Evolutionary conservation across 2,888 invertebrate genomes (phyloP).

Genomic region (Cryptocephalus moraei): DNA sequence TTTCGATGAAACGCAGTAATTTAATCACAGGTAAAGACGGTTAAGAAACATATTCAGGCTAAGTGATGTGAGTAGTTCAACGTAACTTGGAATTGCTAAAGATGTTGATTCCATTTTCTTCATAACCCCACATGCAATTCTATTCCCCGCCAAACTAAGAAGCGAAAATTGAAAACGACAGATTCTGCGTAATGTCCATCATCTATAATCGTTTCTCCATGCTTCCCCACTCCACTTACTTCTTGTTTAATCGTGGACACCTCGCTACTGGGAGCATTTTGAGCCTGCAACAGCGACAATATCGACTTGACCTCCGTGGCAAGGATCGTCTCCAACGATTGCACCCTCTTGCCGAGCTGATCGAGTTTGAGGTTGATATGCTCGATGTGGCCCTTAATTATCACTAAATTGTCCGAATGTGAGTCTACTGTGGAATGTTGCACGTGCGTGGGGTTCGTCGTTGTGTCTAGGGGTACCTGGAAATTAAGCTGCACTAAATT

Average conservation of each 20-base stretch:
- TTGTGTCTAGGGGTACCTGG: conserved; percentile 13
- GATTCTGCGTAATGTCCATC: too few species aligned
- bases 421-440: conserved; percentile 31
- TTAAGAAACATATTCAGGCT: too few species aligned
- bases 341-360: conserved; percentile 56
- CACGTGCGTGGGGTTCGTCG: conserved; percentile 15
- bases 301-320: conserved; percentile 66
- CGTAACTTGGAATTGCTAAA: too few species aligned
- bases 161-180: too few species aligned
- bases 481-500: not conserved
- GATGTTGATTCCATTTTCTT: too few species aligned
- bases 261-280: conserved; percentile 10
- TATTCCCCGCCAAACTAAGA: too few species aligned
- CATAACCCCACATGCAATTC: too few species aligned
- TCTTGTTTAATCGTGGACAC: conserved; percentile 15
- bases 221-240: conserved; percentile 7
- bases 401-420: conserved; percentile 34
- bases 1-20: too few species aligned
- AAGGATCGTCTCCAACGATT: conserved; percentile 61
- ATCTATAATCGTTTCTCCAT: too few species aligned
- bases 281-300: conserved; percentile 35
- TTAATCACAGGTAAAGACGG: too few species aligned
- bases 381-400: conserved; percentile 37
- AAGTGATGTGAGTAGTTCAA: too few species aligned
- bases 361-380: conserved; percentile 55